phyloP scores from a whole-genome alignment of 2,888 invertebrate species.

The Ophion ellenae region DNA sequence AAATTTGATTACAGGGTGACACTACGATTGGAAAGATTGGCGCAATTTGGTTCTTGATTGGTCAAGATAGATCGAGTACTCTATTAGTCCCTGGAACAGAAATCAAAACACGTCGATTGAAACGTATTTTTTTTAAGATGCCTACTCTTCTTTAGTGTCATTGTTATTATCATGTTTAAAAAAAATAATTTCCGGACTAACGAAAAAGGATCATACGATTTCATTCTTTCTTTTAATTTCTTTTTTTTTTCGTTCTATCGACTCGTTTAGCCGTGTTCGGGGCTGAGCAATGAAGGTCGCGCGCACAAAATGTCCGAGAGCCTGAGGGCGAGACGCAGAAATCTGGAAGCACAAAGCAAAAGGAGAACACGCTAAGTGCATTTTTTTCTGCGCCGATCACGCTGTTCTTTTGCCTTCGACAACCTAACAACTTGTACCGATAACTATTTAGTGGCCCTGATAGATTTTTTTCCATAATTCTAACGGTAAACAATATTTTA shows the following conservation, averaged over 20 bases:
- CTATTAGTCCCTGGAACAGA: constrained; percentile 84
- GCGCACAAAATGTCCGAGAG: constrained; percentile 82
- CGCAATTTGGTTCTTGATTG: constrained; percentile 62
- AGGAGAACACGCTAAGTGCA: constrained; percentile 83
- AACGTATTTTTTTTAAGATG: constrained; percentile 71
- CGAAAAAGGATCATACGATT: constrained; percentile 58
- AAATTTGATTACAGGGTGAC: constrained; percentile 55
- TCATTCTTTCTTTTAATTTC: constrained; percentile 18
- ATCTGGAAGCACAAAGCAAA: constrained; percentile 84
- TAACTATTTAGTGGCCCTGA: constrained; percentile 69
- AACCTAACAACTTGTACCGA: constrained; percentile 78
- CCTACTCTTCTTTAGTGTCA: constrained; percentile 67
- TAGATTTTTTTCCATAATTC: constrained; percentile 52
- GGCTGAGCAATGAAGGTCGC: constrained; percentile 82
- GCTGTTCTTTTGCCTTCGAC: constrained; percentile 80
- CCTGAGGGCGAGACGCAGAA: constrained; percentile 82
- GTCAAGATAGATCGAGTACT: constrained; percentile 66
- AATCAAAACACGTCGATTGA: constrained; percentile 82
- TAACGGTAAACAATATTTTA: constrained; percentile 57
- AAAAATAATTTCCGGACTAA: constrained; percentile 49
- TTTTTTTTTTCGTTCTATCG: constrained; percentile 70
- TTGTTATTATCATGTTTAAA: constrained; percentile 30
- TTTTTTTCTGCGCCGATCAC: constrained; percentile 80
- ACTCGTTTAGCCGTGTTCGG: constrained; percentile 81
- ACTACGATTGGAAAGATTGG: constrained; percentile 49